Evolutionary conservation across 2,113 vertebrate genomes (phyloP), one percentile per base, ranked within the genome.

Genomic region (Desmodus rotundus): DNA sequence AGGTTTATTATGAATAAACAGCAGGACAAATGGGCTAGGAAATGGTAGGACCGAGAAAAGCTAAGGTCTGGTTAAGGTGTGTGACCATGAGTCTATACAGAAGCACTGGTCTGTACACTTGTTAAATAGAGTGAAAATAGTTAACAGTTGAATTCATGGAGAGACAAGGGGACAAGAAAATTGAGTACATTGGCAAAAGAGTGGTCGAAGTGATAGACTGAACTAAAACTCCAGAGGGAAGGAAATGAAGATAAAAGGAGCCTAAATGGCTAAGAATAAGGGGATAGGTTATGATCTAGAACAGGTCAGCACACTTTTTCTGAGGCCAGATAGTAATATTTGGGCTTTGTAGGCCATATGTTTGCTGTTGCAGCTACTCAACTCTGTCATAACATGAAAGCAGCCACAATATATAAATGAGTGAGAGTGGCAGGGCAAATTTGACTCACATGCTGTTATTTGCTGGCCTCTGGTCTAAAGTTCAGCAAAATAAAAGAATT

Each of bases 31-130:
- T 45, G 74, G 15, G 16, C 24, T 63, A 82, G 50, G 26, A 26
- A 89, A 63, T 85, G 58, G 65, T 86, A 89, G 43, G 56, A 89
- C 56, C 45, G 38, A 92, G 67, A 92, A 94, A 85, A 87, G 33
- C 67, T 70, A 56, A 92, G 43, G 2, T 83, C 36, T 2, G 28
- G 17, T 41, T 63, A n/a, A 91, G 28, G 36, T 67, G 36, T 89
- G 68, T 96, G n/a, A 45, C 43, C 47, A 10, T 70, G 43, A 87
- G 22, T 89, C 83, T 84, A 24, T 45, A 28, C 77, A 74, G 41
- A 84, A 45, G 65, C 38, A 63, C 65, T 90, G 11, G 1, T 89
- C 22, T 70, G 16, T 52, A 72, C 6, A 26, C 7, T 56, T 78
- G 36, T 47, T 65, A 85, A n/a, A 84, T 41, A 65, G 45, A 41